Evolutionary conservation across 2,888 invertebrate genomes (phyloP), one percentile per base, ranked within the genome.

Genomic region (Troglohyphantes excavatus): DNA sequence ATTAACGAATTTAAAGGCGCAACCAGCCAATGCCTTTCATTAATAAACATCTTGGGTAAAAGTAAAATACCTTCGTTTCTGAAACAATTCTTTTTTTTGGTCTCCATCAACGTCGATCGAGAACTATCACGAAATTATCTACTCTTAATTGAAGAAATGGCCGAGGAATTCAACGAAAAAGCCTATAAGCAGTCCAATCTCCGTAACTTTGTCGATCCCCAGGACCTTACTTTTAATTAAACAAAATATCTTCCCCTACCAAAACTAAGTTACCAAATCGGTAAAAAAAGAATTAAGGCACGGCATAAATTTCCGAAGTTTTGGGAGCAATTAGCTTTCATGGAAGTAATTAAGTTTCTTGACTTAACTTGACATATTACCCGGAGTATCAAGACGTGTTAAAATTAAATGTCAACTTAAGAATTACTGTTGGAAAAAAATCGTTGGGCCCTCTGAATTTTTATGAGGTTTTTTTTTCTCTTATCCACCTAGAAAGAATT

Each of bases 391-490:
- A 73, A 84, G 85, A 90, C 79, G 84, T 83, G 89, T 89, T 89
- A 83, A 89, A 78, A 89, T 89, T 89, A 89, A 89, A 83, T 83
- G 89, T 89, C 89, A 89, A 78, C 76, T 83, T 68, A 68, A 82
- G 75, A 88, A 75, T 82, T 81, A 75, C 73, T 87, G 83, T 39
- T 83, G 33, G 17, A 33, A 39, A n/a, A n/a, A 63, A 63, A 19
- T 53, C 23, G 13, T 65, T 73, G 73, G 73, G 43, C 43, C 27
- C 46, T 63, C 43, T 63, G 23, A 21, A 61, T 76, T 78, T 85
- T 61, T 67, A 11, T 39, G 19, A 5, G 13, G 33, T 11, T 63
- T 82, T 72, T 81, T 53, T 43, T 78, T 70, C 43, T 43, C 46
- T 21, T 59, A 5, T 53, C 53, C 21, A 76, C 61, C 65, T 59